These are phyloP conservation scores for Zophobas morio DNA, from an alignment of 1,140 invertebrate genomes.

Conservation along the genomic window DNA sequence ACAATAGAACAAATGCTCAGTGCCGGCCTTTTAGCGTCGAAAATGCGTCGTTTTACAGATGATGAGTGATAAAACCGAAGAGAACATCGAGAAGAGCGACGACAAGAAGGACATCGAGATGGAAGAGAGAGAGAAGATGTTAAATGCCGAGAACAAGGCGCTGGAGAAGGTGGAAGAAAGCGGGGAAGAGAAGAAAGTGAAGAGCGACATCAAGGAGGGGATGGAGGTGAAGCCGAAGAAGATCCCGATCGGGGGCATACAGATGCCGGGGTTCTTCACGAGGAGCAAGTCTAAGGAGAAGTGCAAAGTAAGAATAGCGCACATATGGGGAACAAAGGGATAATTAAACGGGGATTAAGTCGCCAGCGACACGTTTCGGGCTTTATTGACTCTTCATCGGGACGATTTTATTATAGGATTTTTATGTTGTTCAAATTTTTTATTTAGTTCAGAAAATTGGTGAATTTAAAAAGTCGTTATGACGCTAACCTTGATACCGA, in stretches of 20 bases:
- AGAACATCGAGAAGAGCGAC: conserved; percentile 70
- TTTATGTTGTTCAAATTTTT: too few species aligned
- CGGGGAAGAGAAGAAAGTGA: conserved; percentile 71
- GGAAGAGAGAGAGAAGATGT: conserved; percentile 81
- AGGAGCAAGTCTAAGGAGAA: conserved; percentile 82
- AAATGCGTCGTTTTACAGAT: conserved; percentile 27
- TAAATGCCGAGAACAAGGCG: conserved; percentile 75
- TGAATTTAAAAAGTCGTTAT: too few species aligned
- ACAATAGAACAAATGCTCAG: conserved; percentile 5
- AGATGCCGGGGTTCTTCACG: conserved; percentile 86
- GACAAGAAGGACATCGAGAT: conserved; percentile 81
- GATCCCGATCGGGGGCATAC: conserved; percentile 86
- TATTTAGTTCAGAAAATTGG: too few species aligned
- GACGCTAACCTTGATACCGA: too few species aligned
- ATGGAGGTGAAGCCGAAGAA: conserved; percentile 83
- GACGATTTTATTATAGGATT: too few species aligned
- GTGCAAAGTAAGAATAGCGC: conserved; percentile 69
- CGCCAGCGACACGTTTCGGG: too few species aligned
- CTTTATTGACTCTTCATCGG: too few species aligned
- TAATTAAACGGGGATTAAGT: too few species aligned
- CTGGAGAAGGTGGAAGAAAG: conserved; percentile 69
- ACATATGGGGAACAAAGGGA: too few species aligned
- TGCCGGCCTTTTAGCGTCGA: conserved; percentile 15
- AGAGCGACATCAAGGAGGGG: conserved; percentile 75
- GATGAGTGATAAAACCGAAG: conserved; percentile 39